Evolutionary conservation across 1,140 invertebrate genomes (phyloP), one percentile per base, ranked within the genome.

Genomic region (Sitobion miscanthi): DNA sequence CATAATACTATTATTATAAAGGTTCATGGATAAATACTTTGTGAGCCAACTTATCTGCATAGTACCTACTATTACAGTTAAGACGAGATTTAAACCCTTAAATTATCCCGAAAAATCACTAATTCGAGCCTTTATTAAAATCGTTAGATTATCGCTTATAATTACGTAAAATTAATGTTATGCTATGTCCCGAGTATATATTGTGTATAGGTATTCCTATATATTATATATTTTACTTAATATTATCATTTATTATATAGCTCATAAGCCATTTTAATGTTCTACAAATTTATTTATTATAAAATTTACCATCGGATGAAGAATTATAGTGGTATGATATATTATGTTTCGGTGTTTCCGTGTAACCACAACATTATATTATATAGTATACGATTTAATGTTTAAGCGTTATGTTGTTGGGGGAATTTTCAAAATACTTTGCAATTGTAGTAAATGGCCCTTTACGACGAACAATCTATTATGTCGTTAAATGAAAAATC

Each of bases 401-500:
- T 88, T 52, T 52, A 87, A 49, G 21, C 35, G 30, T 42, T 25
- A 89, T 35, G 21, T 89, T 42, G n/a, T 89, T 57, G 88, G 88
- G 7, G 8, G 52, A 42, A 54, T 89, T 89, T 89, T 38, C 23
- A 57, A 54, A 89, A 89, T 38, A 35, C 87, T 89, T 8, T 11
- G 87, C 87, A 89, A 89, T 54, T 89, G 20, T 89, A 89, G 49
- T 57, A 38, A 89, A 89, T 89, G 49, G 35, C 21, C 35, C 88
- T 35, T 89, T 57, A 89, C 88, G 49, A 89, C 49, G 9, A 89
- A 54, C 35, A 89, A 89, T 89, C 54, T 89, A 57, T 89, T 23
- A 57, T 54, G 35, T 57, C 88, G 9, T 54, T 54, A 57, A 57
- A 89, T 89, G 88, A 89, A 89, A 57, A 89, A 89, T 89, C 23